Base-by-base conservation (phyloP, 53 echinoderm and acorn worm genomes). In the Mesocentrotus franciscanus region DNA sequence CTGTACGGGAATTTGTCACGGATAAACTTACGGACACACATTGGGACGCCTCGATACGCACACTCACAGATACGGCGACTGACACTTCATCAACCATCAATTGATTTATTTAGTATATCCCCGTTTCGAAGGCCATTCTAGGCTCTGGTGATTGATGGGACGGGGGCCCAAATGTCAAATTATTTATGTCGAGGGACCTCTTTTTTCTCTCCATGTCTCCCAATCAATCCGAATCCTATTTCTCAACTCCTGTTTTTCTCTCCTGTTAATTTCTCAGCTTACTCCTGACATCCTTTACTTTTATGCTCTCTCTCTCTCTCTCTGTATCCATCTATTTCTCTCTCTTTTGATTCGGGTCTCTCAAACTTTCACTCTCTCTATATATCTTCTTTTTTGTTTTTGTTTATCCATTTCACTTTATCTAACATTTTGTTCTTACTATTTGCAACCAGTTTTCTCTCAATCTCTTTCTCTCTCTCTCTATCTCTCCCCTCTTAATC, bases 91-190 rank as follows among this genome's bases (percentile, higher is more conserved):
- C 30, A 76, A 14, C 85, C 85, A 24, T 10, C 85, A 57, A 85
- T 85, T 85, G 85, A 85, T 85, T 85, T 85, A 85, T 85, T 85
- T 85, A 85, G 85, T 56, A 16, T 85, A 85, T 85, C 85, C 26
- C n/a, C 22, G 56, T 55, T 85, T 85, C 85, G 55, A 85, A n/a
- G 85, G 85, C 85, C 85, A 49, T 42, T 85, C 76, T 76, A 76
- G 33, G 76, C 3, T 27, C n/a, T 0, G 1, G 9, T 85, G 85
- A 85, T 85, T 85, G 85, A 85, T 85, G 55, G 85, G 12, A 55
- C 85, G 26, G 56, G 85, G 85, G 22, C 56, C 85, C 56, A 85
- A 85, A 85, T 85, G 85, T 56, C 85, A 85, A 85, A 85, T 85
- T 85, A 85, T 85, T 85, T 85, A 85, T 85, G 85, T 16, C 6